These are phyloP conservation scores for Aegypius monachus DNA, from an alignment of 2,113 vertebrate genomes.

Conservation along the genomic window DNA sequence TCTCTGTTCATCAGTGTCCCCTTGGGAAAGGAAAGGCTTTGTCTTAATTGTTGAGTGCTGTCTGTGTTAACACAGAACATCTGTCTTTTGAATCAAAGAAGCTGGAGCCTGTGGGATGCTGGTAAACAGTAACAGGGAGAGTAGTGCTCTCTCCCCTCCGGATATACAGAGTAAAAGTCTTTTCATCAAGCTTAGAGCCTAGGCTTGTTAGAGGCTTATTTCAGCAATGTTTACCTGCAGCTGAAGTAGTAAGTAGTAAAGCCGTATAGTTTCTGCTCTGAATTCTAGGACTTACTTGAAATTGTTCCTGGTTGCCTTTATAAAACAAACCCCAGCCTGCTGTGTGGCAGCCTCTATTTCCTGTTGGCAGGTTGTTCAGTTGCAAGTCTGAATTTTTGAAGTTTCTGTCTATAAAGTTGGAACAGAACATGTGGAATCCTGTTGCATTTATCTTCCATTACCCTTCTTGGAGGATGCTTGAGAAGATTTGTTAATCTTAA, in stretches of 20 bases:
- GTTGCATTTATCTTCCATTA: not conserved
- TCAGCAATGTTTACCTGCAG: not conserved
- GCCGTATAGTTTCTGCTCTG: not conserved
- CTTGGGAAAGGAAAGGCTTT: not conserved
- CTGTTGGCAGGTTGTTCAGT: not conserved
- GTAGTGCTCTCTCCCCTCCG: not conserved
- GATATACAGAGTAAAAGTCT: not conserved
- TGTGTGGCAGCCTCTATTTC: not conserved
- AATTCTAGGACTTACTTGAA: not conserved
- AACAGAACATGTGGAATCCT: not conserved
- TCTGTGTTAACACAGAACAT: not conserved
- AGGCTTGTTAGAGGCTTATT: conserved; percentile 18
- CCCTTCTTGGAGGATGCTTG: not conserved
- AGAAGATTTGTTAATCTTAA: not conserved
- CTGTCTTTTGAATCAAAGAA: not conserved
- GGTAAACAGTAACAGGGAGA: not conserved
- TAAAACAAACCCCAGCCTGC: not conserved
- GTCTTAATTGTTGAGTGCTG: not conserved
- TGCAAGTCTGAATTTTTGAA: not conserved
- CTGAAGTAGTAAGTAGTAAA: not conserved
- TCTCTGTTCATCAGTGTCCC: not conserved
- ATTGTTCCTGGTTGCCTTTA: not conserved
- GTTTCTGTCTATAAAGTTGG: not conserved
- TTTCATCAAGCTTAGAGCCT: not conserved
- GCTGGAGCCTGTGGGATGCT: not conserved